Percentiles rank a stretch among this genome's conserved stretches.
These are phyloP conservation scores for Microtus pennsylvanicus DNA, from an alignment of 2,113 vertebrate species.

Conservation along the genomic window DNA sequence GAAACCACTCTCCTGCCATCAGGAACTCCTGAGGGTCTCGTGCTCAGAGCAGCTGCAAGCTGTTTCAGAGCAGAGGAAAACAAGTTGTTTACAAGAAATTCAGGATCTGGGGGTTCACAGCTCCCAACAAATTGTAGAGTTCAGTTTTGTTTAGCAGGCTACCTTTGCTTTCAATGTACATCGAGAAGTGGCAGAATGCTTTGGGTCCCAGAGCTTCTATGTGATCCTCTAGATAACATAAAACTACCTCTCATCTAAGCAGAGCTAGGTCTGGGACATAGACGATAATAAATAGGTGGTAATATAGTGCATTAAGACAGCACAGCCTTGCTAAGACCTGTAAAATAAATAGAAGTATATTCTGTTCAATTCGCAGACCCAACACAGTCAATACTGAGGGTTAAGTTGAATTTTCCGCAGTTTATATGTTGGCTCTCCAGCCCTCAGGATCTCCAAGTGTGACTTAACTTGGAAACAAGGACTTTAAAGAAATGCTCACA, in stretches of 20 bases:
- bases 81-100: no score
- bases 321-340: neutral
- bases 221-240: neutral
- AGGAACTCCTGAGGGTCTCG: no score
- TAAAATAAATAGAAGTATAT: neutral
- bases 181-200: neutral
- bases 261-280: neutral
- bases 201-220: neutral
- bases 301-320: neutral
- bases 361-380: neutral
- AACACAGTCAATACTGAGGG: neutral
- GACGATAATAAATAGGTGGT: neutral
- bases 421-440: neutral
- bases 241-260: neutral
- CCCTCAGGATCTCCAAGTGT: neutral
- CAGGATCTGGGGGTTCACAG: no score
- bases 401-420: neutral
- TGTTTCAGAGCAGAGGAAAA: no score
- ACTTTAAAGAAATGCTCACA: constrained; percentile 26
- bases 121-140: neutral
- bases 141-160: neutral
- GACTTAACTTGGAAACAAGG: neutral
- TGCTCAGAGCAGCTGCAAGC: no score
- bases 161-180: neutral
- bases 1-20: no score